These are phyloP conservation scores for Drosophila pruinosa DNA, from an alignment of 1,140 invertebrate genomes.

Conservation along the genomic window DNA sequence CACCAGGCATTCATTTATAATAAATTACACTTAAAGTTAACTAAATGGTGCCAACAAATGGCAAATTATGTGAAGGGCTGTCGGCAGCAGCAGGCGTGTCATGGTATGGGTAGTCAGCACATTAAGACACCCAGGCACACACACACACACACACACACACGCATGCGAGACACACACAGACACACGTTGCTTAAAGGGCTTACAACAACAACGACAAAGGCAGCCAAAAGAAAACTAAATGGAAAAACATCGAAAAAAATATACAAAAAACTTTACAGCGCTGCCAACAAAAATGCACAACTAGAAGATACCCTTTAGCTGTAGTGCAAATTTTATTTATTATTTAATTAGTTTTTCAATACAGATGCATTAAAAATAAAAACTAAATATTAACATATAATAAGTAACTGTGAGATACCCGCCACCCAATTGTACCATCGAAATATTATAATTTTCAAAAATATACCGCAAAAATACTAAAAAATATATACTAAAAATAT, in stretches of 20 bases:
- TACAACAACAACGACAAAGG: slow-evolving; percentile 4
- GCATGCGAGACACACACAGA: not conserved
- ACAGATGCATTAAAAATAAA: no score
- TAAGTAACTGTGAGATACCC: no score
- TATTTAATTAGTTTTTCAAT: no score
- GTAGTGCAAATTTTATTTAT: no score
- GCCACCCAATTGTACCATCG: no score
- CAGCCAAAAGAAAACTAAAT: slow-evolving; percentile 17
- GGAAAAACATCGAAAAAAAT: not conserved
- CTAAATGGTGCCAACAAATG: slow-evolving; percentile 44
- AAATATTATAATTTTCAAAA: no score
- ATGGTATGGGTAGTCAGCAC: not conserved
- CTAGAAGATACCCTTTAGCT: not conserved
- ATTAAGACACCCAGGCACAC: slow-evolving; percentile 1
- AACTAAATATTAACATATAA: no score
- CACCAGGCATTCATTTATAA: slow-evolving; percentile 46
- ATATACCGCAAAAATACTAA: no score
- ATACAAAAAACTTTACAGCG: slow-evolving; percentile 3
- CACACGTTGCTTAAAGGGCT: not conserved
- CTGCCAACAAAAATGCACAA: not conserved
- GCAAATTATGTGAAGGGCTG: slow-evolving; percentile 40
- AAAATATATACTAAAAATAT: no score
- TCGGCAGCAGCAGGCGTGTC: not conserved
- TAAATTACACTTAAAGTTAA: slow-evolving; percentile 50
- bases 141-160: not conserved